phyloP scores from a whole-genome alignment of 1,140 invertebrate genomes.

The Eciton burchellii region DNA sequence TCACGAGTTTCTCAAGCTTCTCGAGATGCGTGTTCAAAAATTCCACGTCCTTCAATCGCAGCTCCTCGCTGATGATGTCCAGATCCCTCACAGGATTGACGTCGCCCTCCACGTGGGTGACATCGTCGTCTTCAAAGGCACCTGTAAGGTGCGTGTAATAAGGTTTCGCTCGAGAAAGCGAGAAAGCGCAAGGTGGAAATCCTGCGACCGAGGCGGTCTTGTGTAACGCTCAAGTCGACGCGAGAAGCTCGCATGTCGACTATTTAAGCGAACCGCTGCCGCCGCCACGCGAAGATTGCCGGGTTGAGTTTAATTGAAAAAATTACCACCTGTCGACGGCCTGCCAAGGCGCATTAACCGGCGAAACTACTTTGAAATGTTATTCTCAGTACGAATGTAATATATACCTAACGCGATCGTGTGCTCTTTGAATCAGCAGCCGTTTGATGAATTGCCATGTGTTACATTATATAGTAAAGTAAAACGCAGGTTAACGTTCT shows the following conservation, averaged over 20 bases:
- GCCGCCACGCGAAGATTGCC: slow-evolving; percentile 72
- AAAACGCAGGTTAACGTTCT: slow-evolving; percentile 23
- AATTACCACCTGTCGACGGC: slow-evolving; percentile 69
- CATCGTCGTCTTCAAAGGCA: slow-evolving; percentile 99
- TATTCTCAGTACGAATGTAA: slow-evolving; percentile 62
- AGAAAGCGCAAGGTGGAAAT: not conserved
- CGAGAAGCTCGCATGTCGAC: slow-evolving; percentile 61
- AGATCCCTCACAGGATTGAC: slow-evolving; percentile 98
- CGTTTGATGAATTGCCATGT: slow-evolving; percentile 37
- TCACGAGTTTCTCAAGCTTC: slow-evolving; percentile 94
- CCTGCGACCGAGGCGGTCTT: slow-evolving; percentile 31
- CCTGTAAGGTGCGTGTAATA: slow-evolving; percentile 86
- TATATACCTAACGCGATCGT: slow-evolving; percentile 44
- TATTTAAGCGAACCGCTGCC: slow-evolving; percentile 69
- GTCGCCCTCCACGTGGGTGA: slow-evolving; percentile 99
- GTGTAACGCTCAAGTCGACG: slow-evolving; percentile 49
- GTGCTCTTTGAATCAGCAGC: slow-evolving; percentile 30
- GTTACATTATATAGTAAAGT: slow-evolving; percentile 47
- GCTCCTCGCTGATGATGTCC: slow-evolving; percentile 98
- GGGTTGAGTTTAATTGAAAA: slow-evolving; percentile 73
- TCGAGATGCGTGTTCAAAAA: slow-evolving; percentile 92
- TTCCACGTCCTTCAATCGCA: slow-evolving; percentile 97
- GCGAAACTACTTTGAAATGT: slow-evolving; percentile 67
- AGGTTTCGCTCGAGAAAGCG: slow-evolving; percentile 1
- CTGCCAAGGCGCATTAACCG: slow-evolving; percentile 44